Conservation (phyloP, 2,113 vertebrate species). For the Tetrao urogallus region DNA sequence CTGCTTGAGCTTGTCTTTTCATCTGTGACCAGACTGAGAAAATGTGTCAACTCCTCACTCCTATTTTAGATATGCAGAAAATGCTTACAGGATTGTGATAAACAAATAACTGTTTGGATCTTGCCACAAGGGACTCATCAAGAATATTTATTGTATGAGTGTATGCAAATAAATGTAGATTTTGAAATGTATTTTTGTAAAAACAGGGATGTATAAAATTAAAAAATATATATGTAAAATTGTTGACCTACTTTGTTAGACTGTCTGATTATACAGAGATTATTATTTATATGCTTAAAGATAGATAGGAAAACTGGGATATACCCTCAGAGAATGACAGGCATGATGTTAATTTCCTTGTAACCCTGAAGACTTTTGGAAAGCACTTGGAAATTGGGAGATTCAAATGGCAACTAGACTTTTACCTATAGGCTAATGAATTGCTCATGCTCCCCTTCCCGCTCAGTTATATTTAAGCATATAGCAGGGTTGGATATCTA, state of each 20-base stretch:
- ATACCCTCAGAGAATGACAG: background rate
- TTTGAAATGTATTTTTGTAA: background rate
- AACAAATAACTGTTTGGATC: background rate
- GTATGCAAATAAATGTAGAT: background rate
- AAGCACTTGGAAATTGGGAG: background rate
- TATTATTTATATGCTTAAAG: background rate
- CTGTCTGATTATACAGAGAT: background rate
- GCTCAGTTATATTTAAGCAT: background rate
- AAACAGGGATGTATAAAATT: background rate
- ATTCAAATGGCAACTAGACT: accelerated
- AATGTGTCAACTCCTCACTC: background rate
- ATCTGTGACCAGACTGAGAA: background rate
- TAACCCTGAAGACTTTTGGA: background rate
- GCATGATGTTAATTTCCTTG: background rate
- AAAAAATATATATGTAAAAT: background rate
- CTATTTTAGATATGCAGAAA: background rate
- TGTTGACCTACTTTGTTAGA: background rate
- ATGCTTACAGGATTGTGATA: background rate
- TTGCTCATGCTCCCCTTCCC: background rate
- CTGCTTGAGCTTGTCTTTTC: background rate
- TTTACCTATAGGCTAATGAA: background rate
- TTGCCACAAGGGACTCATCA: background rate
- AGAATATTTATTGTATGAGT: background rate
- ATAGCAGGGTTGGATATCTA: background rate
- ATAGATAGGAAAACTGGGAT: background rate